Percentiles rank a stretch among this genome's conserved stretches.
Conservation (phyloP, 2,113 vertebrate genomes). For the Geococcyx californianus region DNA sequence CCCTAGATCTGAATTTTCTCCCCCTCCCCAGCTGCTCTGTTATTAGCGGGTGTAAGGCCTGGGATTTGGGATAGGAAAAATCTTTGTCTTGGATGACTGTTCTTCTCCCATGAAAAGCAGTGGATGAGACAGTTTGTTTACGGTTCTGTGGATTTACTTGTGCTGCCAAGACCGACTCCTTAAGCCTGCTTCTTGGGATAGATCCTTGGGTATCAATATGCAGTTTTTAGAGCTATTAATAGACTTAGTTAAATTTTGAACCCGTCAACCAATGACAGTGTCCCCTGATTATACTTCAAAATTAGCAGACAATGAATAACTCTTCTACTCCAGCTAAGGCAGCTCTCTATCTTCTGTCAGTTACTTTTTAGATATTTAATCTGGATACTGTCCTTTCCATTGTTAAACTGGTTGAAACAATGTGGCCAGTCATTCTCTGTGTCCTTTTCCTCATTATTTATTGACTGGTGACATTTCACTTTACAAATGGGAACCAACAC, state of each 20-base stretch:
- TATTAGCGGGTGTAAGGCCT: neutral
- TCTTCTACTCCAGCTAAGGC: slow-evolving; percentile 53
- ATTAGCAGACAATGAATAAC: slow-evolving; percentile 53
- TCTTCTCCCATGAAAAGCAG: no score
- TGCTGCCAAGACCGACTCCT: neutral
- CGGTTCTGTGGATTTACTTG: neutral
- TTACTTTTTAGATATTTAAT: slow-evolving; percentile 27
- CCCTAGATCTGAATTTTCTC: neutral
- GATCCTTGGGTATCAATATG: slow-evolving; percentile 23
- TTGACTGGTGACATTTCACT: neutral
- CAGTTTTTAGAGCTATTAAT: slow-evolving; percentile 45
- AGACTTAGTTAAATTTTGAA: slow-evolving; percentile 39
- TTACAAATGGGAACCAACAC: neutral
- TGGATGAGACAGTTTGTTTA: neutral
- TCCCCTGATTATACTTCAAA: slow-evolving; percentile 58
- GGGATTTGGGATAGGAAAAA: neutral
- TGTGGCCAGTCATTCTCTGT: neutral
- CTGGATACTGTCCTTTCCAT: neutral
- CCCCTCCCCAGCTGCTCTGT: neutral
- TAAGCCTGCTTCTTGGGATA: neutral
- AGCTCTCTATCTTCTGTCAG: slow-evolving; percentile 25
- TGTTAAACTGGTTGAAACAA: neutral
- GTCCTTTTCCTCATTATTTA: neutral
- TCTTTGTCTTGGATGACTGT: neutral
- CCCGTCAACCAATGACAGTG: slow-evolving; percentile 53